These are phyloP conservation scores for Heliconius melpomene DNA, from an alignment of 1,140 invertebrate species.

Conservation along the genomic window DNA sequence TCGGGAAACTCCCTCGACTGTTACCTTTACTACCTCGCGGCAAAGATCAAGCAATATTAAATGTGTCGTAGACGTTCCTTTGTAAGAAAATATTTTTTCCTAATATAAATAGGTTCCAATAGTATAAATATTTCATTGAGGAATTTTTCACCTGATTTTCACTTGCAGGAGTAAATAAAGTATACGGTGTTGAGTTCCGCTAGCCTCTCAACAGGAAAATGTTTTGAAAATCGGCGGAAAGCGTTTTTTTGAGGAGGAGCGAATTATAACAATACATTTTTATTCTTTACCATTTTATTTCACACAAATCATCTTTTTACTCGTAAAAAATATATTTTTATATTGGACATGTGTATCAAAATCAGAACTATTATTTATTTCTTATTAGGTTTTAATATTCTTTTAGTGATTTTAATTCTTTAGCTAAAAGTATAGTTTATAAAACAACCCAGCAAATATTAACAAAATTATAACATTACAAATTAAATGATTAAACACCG, in stretches of 20 bases:
- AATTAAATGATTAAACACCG: not conserved
- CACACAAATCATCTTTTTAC: not conserved
- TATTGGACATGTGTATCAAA: not conserved
- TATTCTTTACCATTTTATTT: not conserved
- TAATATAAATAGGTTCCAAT: not conserved
- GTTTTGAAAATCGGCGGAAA: no score
- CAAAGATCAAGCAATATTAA: constrained; percentile 12
- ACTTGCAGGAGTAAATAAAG: no score
- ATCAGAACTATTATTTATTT: not conserved
- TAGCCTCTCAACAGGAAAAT: no score
- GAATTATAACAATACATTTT: not conserved
- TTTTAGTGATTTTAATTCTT: not conserved
- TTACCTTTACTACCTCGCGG: constrained; percentile 25
- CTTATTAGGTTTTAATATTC: not conserved
- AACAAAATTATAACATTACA: not conserved
- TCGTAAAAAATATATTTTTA: not conserved
- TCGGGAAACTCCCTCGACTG: constrained; percentile 30
- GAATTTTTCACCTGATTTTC: not conserved
- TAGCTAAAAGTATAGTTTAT: not conserved
- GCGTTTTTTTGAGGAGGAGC: no score
- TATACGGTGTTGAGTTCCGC: no score
- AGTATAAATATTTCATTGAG: no score
- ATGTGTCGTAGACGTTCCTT: not conserved
- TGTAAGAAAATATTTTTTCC: not conserved
- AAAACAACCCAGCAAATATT: not conserved